phyloP scores from a whole-genome alignment of 2,113 vertebrate genomes.

The Pelusios castaneus region DNA sequence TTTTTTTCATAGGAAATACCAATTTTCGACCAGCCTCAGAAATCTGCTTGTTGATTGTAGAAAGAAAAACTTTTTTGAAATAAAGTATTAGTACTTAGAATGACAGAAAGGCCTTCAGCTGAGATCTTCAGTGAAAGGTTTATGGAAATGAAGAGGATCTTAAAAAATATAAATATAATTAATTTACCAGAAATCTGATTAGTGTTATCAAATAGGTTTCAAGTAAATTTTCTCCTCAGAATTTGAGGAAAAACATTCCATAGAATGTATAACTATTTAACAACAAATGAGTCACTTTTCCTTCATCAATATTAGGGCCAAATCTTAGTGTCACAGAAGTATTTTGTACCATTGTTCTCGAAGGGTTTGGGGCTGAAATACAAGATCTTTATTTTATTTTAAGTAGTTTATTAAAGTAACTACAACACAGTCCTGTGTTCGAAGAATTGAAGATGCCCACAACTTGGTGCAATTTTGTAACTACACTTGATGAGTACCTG shows the following conservation, averaged over 20 bases:
- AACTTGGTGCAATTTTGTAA: neutral
- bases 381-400: neutral
- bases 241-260: conserved; percentile 7
- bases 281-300: neutral
- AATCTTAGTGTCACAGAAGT: neutral
- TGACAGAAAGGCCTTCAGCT: neutral
- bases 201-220: neutral
- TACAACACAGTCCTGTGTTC: neutral
- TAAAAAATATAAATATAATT: rapidly evolving
- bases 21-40: neutral
- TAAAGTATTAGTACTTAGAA: neutral
- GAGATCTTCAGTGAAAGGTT: neutral
- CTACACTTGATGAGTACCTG: too few relatives aligned
- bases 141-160: neutral
- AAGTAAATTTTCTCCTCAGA: neutral
- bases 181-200: neutral
- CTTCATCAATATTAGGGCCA: neutral
- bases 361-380: conserved; percentile 9
- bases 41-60: neutral
- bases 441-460: neutral
- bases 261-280: neutral
- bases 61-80: neutral
- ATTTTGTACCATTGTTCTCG: conserved; percentile 41
- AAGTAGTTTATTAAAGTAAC: conserved; percentile 42
- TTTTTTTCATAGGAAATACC: neutral